phyloP scores from a whole-genome alignment of 2,797 vertebrate genomes.

The Sarcoramphus papa region DNA sequence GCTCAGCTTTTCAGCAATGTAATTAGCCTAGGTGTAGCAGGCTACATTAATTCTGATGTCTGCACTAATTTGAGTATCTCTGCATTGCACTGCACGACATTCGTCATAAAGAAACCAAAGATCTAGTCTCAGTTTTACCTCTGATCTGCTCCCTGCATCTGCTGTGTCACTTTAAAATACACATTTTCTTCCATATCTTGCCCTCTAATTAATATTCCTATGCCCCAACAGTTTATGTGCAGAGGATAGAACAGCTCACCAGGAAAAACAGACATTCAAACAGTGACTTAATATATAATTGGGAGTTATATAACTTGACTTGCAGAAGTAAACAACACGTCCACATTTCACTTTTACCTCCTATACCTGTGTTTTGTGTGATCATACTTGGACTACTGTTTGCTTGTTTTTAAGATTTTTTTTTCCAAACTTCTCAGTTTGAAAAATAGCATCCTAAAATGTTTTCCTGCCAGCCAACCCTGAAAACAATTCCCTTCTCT shows the following conservation, averaged over 20 bases:
- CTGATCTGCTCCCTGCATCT: not conserved
- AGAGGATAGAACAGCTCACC: not conserved
- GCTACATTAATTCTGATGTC: not conserved
- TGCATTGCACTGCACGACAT: not conserved
- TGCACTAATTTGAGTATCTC: not conserved
- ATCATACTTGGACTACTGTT: not conserved
- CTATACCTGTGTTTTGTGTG: rapidly evolving
- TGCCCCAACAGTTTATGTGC: not conserved
- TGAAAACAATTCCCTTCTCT: not conserved
- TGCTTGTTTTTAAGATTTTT: not conserved
- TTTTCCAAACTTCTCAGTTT: not conserved
- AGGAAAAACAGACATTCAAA: not conserved
- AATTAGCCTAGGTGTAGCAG: not conserved
- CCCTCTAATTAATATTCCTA: not conserved
- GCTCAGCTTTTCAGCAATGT: not conserved
- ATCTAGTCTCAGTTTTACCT: not conserved
- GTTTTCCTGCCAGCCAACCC: not conserved
- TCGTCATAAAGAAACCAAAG: not conserved
- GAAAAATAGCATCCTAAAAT: not conserved
- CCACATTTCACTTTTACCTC: not conserved
- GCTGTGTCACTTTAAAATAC: not conserved
- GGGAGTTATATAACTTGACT: not conserved
- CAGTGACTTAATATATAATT: not conserved
- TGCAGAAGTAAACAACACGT: not conserved
- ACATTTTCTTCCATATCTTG: not conserved